Evolutionary conservation across 2,113 vertebrate genomes (phyloP), one percentile per base, ranked within the genome.

Genomic region (Xiphophorus couchianus): DNA sequence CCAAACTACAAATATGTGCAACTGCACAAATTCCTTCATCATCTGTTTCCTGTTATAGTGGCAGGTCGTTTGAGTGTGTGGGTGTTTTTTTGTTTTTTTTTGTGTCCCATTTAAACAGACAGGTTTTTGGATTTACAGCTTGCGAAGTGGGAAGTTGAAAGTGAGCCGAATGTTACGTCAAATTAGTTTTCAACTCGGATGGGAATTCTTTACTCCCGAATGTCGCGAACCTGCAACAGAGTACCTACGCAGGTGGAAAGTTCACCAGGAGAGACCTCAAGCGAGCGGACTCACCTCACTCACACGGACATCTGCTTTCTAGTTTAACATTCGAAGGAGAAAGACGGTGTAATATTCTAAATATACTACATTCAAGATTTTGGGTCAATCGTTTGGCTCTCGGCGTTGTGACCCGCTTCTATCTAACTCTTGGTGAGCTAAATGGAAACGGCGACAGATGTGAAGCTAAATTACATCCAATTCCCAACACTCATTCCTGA

Each of bases 361-460:
- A 30, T 62, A 30, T 31, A 14, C 66, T 25, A 15, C 22, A 25
- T 62, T 12, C 15, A 27, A 66, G 48, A 19, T 58, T 29, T 14
- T 28, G 27, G n/a, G n/a, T 73, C 30, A 14, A 0, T 15, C 51
- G n/a, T 35, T 19, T 54, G 42, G 61, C 69, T 62, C 33, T 44
- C 64, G 28, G 65, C 13, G 28, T 29, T 5, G 0, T 31, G 71
- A 88, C 79, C 77, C 78, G 64, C 58, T 90, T 88, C 35, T n/a
- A 12, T 78, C 62, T 31, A 44, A 71, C 76, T 3, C 3, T 11
- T 22, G 48, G 71, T 54, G 69, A 27, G 15, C 74, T 62, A 80
- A 75, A 84, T 51, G 61, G 60, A 87, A 84, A 85, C 66, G 63
- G 83, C 61, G 83, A 61, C 87, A 90, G 83, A 89, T 87, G 89